Evolutionary conservation across 1,140 invertebrate species (phyloP).

Genomic region (Drosophila neocordata): DNA sequence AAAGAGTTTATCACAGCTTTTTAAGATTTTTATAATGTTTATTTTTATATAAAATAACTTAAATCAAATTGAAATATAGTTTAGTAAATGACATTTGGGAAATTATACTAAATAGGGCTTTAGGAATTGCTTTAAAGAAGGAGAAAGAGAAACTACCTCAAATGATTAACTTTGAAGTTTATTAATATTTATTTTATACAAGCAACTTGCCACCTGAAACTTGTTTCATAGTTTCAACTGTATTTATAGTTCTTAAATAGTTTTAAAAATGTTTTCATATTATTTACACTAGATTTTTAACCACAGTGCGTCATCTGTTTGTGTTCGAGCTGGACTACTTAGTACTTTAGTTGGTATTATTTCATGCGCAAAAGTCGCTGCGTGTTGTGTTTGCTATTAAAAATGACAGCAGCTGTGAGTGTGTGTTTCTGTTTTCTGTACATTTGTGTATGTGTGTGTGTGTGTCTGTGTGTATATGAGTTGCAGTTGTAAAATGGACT

Average conservation of each 20-base stretch:
- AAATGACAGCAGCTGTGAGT: conserved; percentile 65
- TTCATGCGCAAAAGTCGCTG: conserved; percentile 79
- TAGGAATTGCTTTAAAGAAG: too few species aligned
- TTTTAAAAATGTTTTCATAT: not conserved
- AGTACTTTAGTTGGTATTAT: conserved; percentile 73
- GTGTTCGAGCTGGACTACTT: conserved; percentile 61
- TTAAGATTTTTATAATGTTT: too few species aligned
- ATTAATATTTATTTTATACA: too few species aligned
- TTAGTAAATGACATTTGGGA: too few species aligned
- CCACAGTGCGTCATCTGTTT: conserved; percentile 55
- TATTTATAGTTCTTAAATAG: not conserved
- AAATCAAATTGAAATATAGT: too few species aligned
- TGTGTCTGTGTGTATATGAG: conserved; percentile 13
- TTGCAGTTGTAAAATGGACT: conserved; percentile 62
- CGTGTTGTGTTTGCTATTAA: conserved; percentile 80
- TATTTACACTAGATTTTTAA: not conserved
- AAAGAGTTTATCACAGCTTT: too few species aligned
- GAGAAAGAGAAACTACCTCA: too few species aligned
- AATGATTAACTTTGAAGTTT: too few species aligned
- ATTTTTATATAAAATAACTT: too few species aligned
- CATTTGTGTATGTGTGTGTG: conserved; percentile 14
- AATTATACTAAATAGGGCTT: too few species aligned
- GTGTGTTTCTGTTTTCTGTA: conserved; percentile 16
- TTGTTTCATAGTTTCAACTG: not conserved
- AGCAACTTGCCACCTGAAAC: not conserved